phyloP scores from a whole-genome alignment of 2,888 invertebrate species.

The Baccha elongata region DNA sequence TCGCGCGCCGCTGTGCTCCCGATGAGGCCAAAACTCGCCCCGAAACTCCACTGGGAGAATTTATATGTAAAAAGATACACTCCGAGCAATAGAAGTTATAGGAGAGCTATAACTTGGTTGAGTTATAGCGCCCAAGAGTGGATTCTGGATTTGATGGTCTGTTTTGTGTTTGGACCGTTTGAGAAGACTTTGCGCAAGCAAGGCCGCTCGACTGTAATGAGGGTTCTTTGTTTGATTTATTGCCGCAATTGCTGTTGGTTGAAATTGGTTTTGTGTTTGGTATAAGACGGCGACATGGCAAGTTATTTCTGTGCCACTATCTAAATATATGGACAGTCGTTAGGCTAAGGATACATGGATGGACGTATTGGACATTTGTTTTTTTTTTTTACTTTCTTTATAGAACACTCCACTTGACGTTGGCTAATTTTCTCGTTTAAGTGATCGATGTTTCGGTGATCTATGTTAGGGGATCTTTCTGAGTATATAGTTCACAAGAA shows the following conservation, averaged over 20 bases:
- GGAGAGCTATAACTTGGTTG: constrained; percentile 27
- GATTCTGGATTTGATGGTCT: constrained; percentile 41
- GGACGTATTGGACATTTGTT: constrained; percentile 7
- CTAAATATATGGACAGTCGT: constrained; percentile 66
- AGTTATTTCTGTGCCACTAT: constrained; percentile 60
- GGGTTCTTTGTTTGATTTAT: constrained; percentile 74
- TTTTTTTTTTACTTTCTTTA: constrained; percentile 8
- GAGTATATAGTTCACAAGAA: too few relatives aligned
- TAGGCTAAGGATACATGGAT: constrained; percentile 40
- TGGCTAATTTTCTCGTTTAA: constrained; percentile 69
- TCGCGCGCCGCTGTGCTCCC: constrained; percentile 61
- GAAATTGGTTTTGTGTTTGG: constrained; percentile 68
- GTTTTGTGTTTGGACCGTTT: constrained; percentile 47
- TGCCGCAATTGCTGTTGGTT: constrained; percentile 67
- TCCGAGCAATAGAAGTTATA: constrained; percentile 2
- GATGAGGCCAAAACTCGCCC: constrained; percentile 43
- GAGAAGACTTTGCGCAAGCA: constrained; percentile 38
- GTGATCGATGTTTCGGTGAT: constrained; percentile 58
- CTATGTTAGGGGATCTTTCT: constrained; percentile 28
- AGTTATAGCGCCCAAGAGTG: constrained; percentile 56
- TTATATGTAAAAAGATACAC: neutral
- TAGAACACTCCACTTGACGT: constrained; percentile 35
- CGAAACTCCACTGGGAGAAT: constrained; percentile 49
- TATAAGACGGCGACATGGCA: constrained; percentile 29
- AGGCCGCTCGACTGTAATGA: constrained; percentile 69